Percentiles rank a stretch among this genome's conserved stretches.
Evolutionary conservation across 2,113 vertebrate genomes (phyloP).

Genomic region (Mastomys natalensis): DNA sequence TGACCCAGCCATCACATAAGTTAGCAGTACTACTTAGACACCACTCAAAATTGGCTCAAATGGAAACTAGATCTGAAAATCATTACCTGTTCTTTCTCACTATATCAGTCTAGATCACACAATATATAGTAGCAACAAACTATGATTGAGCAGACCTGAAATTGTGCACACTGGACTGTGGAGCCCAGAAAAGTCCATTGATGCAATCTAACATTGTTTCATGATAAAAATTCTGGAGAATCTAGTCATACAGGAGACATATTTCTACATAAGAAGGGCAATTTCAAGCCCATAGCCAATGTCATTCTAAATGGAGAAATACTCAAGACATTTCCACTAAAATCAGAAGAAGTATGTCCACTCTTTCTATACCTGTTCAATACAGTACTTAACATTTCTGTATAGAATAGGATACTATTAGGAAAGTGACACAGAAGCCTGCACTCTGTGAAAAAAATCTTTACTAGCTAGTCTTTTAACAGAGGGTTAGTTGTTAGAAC

Average conservation of each 20-base stretch:
- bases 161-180: neutral
- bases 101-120: neutral
- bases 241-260: neutral
- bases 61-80: conserved; percentile 36
- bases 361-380: neutral
- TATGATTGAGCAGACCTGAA: neutral
- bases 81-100: neutral
- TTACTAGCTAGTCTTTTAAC: neutral
- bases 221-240: neutral
- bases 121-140: neutral
- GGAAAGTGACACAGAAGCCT: neutral
- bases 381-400: neutral
- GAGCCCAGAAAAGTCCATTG: neutral
- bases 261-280: neutral
- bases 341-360: neutral
- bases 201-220: neutral
- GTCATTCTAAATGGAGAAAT: neutral
- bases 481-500: neutral
- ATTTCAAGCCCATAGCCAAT: neutral
- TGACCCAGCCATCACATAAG: neutral
- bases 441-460: neutral
- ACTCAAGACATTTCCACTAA: neutral
- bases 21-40: neutral
- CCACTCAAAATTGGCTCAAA: neutral
- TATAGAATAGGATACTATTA: neutral